Evolutionary conservation across 2,113 vertebrate species (phyloP), one percentile per base, ranked within the genome.

Genomic region (Pomatostomus ruficeps): DNA sequence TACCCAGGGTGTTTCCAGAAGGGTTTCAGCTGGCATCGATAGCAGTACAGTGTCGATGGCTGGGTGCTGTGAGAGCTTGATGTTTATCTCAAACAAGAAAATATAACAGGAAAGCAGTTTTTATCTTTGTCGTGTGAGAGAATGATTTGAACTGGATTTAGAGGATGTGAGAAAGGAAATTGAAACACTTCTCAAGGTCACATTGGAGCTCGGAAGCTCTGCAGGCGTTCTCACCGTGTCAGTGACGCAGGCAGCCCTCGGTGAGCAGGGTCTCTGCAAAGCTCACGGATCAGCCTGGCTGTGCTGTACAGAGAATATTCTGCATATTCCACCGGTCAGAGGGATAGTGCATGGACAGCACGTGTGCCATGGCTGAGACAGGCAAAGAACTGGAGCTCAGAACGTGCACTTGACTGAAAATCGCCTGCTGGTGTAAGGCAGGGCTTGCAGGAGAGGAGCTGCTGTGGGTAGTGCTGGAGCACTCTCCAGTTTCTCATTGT

Each of bases 31-130:
- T n/a, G 31, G 21, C 23, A 46, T 23, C 49, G 24, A 0, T 40
- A 51, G 24, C 57, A 19, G 12, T 18, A 1, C 58, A 9, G 52
- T 67, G 46, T 35, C 23, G 35, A 40, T 89, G 65, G 14, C 40
- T 17, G 33, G 38, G 4, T 67, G 7, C 52, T 78, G 25, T 18
- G 19, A 67, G 9, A 81, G 8, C 66, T 49, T 78, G 31, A 6
- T 63, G 31, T 55, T 85, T 59, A 54, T 93, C 33, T 42, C 7
- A 8, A 72, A 87, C 28, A n/a, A 81, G 70, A 57, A 67, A 46
- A 59, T 48, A 9, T 1, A 61, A 28, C 0, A 11, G 52, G n/a
- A 84, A 51, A 15, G 11, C 0, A 0, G 3, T 72, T 76, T 75
- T 73, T 40, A 7, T 63, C 36, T 76, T 71, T 71, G 52, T 67